Evolutionary conservation across 2,797 vertebrate genomes (phyloP).

Genomic region (Mallotus villosus): DNA sequence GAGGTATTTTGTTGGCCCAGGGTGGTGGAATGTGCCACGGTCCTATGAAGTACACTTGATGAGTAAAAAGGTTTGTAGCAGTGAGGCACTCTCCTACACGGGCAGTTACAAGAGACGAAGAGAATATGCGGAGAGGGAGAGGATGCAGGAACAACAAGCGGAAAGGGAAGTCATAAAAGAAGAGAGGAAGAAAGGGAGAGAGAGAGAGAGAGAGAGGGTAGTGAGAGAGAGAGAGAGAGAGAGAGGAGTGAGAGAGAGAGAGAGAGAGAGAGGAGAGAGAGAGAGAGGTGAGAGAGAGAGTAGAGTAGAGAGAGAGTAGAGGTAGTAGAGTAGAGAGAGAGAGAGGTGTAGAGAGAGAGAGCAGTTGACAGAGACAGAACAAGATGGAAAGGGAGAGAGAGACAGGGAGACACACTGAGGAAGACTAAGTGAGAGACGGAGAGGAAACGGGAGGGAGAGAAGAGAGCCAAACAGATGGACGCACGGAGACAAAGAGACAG

Average conservation of each 20-base stretch:
- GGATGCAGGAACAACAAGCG: not conserved
- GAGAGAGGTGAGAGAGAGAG: not conserved
- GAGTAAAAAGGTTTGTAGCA: too few species aligned
- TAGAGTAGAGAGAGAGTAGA: not conserved
- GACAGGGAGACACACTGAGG: not conserved
- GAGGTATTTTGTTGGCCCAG: too few species aligned
- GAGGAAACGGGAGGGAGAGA: conserved; percentile 33
- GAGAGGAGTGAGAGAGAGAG: not conserved
- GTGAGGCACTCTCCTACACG: too few species aligned
- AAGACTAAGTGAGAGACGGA: conserved; percentile 29
- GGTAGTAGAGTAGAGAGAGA: not conserved
- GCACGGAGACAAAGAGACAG: conserved; percentile 23
- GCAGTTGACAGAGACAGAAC: not conserved
- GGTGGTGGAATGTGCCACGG: too few species aligned
- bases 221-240: not conserved
- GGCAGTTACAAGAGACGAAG: too few species aligned
- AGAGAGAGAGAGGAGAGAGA: not conserved
- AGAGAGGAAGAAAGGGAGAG: not conserved
- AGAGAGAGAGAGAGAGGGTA: not conserved
- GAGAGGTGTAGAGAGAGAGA: not conserved
- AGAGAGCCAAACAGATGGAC: conserved; percentile 20
- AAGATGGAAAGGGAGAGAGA: not conserved
- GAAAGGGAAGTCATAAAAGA: not conserved
- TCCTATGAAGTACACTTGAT: too few species aligned
- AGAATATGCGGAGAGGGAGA: too few species aligned